Evolutionary conservation across 2,888 invertebrate genomes (phyloP), one percentile per base, ranked within the genome.

Genomic region (Himalopsyche anomala): DNA sequence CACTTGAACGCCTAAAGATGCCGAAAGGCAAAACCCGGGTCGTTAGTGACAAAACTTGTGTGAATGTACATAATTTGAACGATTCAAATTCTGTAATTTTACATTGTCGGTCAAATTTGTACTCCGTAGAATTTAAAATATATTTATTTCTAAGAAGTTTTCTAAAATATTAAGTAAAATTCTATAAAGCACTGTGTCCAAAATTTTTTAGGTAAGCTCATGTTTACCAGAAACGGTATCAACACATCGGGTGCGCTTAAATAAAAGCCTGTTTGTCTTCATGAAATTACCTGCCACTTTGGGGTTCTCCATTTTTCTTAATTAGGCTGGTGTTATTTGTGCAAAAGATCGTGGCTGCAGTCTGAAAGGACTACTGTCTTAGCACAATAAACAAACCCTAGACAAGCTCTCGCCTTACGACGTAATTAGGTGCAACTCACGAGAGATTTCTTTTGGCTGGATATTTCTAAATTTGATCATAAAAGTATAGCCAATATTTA

Each of bases 231-330:
- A 36, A 74, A 74, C 4, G 74, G 74, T 74, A 80, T 51, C 42
- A 80, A 42, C 38, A 80, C 45, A 42, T 80, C 28, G 45, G 12
- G 28, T 36, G 45, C 12, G 42, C 85, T 85, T 79, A 56, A 83
- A 82, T 84, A 51, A 81, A 83, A 83, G 80, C 84, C 62, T 56
- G 83, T 86, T 86, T 84, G 83, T 86, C 84, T 86, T 83, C 86
- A 86, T 86, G 83, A 86, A 86, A 86, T 83, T 86, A 84, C 83
- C 86, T 86, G 86, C 86, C 86, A 86, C 86, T 86, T 84, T 86
- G 55, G 86, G 54, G 80, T 19, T 80, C 19, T 19, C 81, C 80
- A 86, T 86, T 86, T 84, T 86, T 86, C 86, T 86, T 84, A 86
- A 86, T 86, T 86, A 86, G 12, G 55, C 81, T 45, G 11, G 69